phyloP scores from a whole-genome alignment of 2,113 vertebrate species.

The Lophura nycthemera region DNA sequence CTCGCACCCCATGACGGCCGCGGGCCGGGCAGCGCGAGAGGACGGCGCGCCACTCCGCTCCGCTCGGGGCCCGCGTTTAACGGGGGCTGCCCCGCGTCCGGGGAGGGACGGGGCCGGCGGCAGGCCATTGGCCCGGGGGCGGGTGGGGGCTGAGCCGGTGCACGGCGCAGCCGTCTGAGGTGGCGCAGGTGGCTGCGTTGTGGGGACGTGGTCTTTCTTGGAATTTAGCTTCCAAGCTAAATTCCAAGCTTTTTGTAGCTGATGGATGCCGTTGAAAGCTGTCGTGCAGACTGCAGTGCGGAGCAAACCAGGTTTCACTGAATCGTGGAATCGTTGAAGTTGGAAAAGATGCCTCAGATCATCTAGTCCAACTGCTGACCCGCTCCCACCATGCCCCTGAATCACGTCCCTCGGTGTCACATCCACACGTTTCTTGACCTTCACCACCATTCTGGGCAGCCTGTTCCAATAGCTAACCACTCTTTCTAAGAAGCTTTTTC shows the following conservation, averaged over 20 bases:
- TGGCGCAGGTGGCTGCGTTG: neutral
- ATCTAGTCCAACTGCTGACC: too few relatives aligned
- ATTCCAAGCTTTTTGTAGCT: neutral
- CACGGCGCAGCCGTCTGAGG: neutral
- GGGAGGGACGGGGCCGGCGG: neutral
- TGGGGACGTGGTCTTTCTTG: too few relatives aligned
- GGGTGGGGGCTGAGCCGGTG: neutral
- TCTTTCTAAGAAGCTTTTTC: too few relatives aligned
- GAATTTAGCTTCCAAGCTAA: neutral
- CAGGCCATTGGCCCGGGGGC: conserved; percentile 9
- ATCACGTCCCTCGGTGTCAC: too few relatives aligned
- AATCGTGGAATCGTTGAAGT: too few relatives aligned
- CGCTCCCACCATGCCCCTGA: too few relatives aligned
- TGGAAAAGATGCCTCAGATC: too few relatives aligned
- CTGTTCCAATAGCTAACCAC: too few relatives aligned
- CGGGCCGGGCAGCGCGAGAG: too few relatives aligned
- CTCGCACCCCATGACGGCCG: neutral
- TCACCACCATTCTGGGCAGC: too few relatives aligned
- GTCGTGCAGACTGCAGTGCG: neutral
- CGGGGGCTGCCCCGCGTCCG: neutral
- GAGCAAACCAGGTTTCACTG: neutral
- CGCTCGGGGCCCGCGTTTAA: neutral
- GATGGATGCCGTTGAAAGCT: neutral
- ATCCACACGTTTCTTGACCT: too few relatives aligned
- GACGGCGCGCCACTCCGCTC: neutral